These are phyloP conservation scores for Torymus tubicola DNA, from an alignment of 2,888 invertebrate species.

Conservation along the genomic window DNA sequence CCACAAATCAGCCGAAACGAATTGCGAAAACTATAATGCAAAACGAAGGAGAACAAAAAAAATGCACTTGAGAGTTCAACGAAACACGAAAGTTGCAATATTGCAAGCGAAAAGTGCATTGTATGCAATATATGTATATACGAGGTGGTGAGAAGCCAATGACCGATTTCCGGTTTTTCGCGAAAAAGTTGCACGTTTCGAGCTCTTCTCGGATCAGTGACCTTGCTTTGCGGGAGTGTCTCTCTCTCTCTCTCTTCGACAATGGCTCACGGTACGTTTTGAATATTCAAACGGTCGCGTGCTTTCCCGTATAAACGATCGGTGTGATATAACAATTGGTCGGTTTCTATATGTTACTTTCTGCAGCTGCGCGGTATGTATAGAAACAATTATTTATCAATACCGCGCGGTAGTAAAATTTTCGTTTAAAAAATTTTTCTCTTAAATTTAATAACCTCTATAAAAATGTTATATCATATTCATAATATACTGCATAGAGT, in stretches of 20 bases:
- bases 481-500: no score
- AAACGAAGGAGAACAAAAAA: background rate
- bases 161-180: conserved; percentile 64
- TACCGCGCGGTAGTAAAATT: no score
- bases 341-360: no score
- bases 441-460: no score
- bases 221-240: conserved; percentile 63
- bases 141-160: conserved; percentile 54
- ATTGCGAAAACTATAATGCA: conserved; percentile 2
- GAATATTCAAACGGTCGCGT: conserved; percentile 70
- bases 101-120: conserved; percentile 39
- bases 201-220: conserved; percentile 65
- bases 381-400: no score
- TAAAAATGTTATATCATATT: no score
- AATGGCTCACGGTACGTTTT: conserved; percentile 64
- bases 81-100: conserved; percentile 16
- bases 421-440: no score
- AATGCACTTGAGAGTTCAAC: background rate
- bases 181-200: conserved; percentile 56
- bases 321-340: no score
- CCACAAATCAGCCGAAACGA: background rate
- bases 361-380: no score
- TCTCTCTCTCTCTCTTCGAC: conserved; percentile 55
- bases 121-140: conserved; percentile 28
- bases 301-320: no score